phyloP scores from a whole-genome alignment of 2,888 invertebrate species.

The Pharmacophagus antenor region DNA sequence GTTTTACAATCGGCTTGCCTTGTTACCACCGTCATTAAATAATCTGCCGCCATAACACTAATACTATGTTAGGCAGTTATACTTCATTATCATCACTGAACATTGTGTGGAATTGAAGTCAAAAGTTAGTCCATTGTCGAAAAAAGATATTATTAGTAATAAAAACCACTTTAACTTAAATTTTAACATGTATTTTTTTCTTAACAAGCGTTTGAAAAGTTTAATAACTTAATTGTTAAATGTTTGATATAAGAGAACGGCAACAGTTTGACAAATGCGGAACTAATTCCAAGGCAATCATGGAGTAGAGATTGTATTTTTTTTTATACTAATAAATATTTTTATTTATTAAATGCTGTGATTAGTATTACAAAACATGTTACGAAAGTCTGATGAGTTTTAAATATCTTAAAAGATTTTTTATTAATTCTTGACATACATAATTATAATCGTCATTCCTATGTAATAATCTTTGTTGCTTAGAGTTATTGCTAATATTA shows the following conservation, averaged over 20 bases:
- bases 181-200: too few relatives aligned
- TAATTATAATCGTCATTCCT: neutral
- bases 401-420: neutral
- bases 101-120: too few relatives aligned
- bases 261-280: neutral
- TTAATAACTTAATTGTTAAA: neutral
- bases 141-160: too few relatives aligned
- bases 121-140: too few relatives aligned
- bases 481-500: neutral
- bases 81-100: too few relatives aligned
- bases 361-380: neutral
- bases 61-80: too few relatives aligned
- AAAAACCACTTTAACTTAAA: too few relatives aligned
- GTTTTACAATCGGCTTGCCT: too few relatives aligned
- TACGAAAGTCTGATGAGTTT: neutral
- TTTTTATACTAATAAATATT: neutral
- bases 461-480: too few relatives aligned
- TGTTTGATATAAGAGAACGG: neutral
- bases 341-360: neutral
- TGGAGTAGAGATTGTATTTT: neutral
- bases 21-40: too few relatives aligned
- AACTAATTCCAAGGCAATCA: neutral
- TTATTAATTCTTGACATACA: conserved; percentile 3
- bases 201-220: neutral
- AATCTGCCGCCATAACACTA: too few relatives aligned